Conservation (phyloP, 2,888 invertebrate genomes). For the Drosophila longiperda region DNA sequence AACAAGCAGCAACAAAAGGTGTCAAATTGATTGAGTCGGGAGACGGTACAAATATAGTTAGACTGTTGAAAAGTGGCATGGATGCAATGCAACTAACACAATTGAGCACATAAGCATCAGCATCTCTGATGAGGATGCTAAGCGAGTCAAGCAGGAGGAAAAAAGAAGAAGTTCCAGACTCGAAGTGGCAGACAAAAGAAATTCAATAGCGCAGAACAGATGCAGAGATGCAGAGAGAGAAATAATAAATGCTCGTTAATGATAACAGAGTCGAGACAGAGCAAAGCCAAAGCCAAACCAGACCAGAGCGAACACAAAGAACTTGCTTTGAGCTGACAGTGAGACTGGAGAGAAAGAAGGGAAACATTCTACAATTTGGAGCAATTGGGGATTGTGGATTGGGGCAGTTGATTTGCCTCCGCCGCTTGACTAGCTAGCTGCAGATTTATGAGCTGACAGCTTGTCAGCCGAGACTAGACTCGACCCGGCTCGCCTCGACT, state of each 20-base stretch:
- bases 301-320: constrained; percentile 58
- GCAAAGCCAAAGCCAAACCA: constrained; percentile 63
- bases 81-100: constrained; percentile 55
- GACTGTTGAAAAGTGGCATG: constrained; percentile 14
- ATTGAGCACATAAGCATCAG: constrained; percentile 59
- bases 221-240: constrained; percentile 11
- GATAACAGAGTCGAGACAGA: constrained; percentile 66
- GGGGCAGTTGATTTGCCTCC: constrained; percentile 21
- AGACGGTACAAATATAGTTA: constrained; percentile 33
- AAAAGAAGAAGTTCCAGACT: constrained; percentile 43
- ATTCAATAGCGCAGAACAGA: constrained; percentile 55
- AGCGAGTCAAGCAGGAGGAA: constrained; percentile 24
- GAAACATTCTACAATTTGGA: constrained; percentile 15
- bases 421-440: constrained; percentile 29
- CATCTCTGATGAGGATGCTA: constrained; percentile 41
- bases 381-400: constrained; percentile 22
- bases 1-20: constrained; percentile 9
- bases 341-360: neutral
- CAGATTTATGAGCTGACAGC: constrained; percentile 70
- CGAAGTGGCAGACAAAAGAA: constrained; percentile 64
- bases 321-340: constrained; percentile 17
- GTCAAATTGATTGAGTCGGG: constrained; percentile 65
- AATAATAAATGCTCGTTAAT: constrained; percentile 74
- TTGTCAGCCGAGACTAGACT: constrained; percentile 57
- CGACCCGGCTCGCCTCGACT: neutral